Base-by-base conservation (phyloP, 2,113 vertebrate genomes). In the Sorex fumeus region DNA sequence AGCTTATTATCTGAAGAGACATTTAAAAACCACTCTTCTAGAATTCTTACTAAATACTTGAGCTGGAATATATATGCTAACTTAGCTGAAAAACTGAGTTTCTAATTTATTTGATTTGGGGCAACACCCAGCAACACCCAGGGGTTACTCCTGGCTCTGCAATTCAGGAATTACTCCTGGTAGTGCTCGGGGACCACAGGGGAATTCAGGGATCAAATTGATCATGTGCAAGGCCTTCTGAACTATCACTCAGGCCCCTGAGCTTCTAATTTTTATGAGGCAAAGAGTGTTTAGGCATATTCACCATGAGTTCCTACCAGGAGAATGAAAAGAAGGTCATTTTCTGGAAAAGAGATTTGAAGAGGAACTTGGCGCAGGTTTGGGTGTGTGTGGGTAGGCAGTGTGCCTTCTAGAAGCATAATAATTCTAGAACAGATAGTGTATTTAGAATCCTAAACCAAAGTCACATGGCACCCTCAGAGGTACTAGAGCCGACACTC, bases 1-100 rank as follows among this genome's bases (percentile, higher is more conserved):
- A 50, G 19, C 47, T 93, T 85, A 50, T 71, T 72, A 66, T 66
- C 62, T 87, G 87, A 74, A 93, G 47, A 87, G 25, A 47, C 8
- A 86, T 47, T 88, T 71, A 93, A 71, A 82, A 91, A 83, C 57
- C 30, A 76, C 79, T 72, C 60, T 74, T 40, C 32, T 25, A 70
- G 47, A 94, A 95, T 86, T 32, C 43, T 71, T 50, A 50, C 18
- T 19, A 40, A 76, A 86, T 67, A n/a, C 75, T 64, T 66, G 23
- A 64, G 28, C n/a, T 92, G 72, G 91, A n/a, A 57, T 21, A 57
- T 57, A 57, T 57, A 19, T 57, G 13, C 47, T 50, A 50, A 50
- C 13, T 50, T 50, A 50, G 6, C 47, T 50, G 9, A 50, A 50
- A 50, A 50, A 12, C 47, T 3, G 4, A 87, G 74, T 5, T 62